Evolutionary conservation across 2,888 invertebrate species (phyloP).

Genomic region (Mactromeris polynyma): DNA sequence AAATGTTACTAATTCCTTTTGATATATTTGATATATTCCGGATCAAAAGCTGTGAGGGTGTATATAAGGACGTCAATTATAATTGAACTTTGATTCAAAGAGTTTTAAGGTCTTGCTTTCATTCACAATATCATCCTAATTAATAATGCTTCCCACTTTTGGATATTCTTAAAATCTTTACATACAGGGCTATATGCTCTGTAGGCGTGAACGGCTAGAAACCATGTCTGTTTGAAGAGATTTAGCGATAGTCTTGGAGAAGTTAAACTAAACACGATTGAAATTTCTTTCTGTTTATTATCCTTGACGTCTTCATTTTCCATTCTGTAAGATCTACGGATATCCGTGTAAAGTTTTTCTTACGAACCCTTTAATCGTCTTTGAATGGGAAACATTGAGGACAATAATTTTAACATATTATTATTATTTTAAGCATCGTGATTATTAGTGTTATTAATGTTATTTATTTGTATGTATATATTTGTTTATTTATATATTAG

Average conservation of each 20-base stretch:
- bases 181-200: neutral
- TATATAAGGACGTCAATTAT: neutral
- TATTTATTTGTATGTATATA: too few species aligned
- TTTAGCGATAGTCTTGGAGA: neutral
- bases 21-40: neutral
- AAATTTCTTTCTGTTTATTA: too few species aligned
- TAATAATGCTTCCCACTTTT: neutral
- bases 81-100: neutral
- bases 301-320: too few species aligned
- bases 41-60: neutral
- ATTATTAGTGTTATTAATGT: too few species aligned
- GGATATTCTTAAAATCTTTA: neutral
- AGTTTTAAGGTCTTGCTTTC: neutral
- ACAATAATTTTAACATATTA: too few species aligned
- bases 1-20: slow-evolving; percentile 7
- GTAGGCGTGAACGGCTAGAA: neutral
- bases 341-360: too few species aligned
- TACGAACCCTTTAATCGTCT: too few species aligned
- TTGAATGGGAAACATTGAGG: too few species aligned
- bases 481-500: too few species aligned
- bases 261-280: neutral
- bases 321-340: too few species aligned
- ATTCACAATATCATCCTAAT: neutral
- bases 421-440: too few species aligned
- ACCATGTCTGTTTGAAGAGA: neutral